Conservation (phyloP, 2,888 invertebrate genomes). For the Adineta ricciae region DNA sequence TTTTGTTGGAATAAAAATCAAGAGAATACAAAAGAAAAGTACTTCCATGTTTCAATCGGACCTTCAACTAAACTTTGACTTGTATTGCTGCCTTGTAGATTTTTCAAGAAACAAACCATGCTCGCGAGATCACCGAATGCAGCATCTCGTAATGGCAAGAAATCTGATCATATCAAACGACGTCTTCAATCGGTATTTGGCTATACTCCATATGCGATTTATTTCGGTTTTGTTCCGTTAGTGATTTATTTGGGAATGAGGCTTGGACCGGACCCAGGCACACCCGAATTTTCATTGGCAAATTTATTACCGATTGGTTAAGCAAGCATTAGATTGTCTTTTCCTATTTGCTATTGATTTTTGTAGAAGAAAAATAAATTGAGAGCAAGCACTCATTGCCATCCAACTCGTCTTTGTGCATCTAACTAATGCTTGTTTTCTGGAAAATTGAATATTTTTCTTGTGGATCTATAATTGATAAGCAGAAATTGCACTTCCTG, state of each 20-base stretch:
- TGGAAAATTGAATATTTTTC: no score
- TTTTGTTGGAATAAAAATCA: conserved; percentile 13
- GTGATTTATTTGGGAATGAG: conserved; percentile 21
- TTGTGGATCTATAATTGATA: no score
- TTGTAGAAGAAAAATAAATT: not conserved
- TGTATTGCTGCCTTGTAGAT: not conserved
- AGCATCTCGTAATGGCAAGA: not conserved
- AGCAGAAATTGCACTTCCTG: no score
- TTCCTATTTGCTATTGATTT: not conserved
- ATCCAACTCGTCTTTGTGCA: not conserved
- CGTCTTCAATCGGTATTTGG: conserved; percentile 8
- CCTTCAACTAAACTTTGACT: no score
- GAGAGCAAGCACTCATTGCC: not conserved
- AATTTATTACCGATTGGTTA: conserved; percentile 17
- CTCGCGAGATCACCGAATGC: not conserved
- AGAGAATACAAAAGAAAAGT: not conserved
- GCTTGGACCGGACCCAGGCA: conserved; percentile 3
- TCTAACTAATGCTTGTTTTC: no score
- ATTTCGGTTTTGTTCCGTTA: conserved; percentile 16
- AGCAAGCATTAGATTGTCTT: not conserved
- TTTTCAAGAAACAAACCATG: not conserved
- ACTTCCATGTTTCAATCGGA: not conserved
- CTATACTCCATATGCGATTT: conserved; percentile 2
- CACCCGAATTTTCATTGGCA: not conserved
- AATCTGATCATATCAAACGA: not conserved